A percentile compares a stretch with the other conserved stretches of the same genome.
Conservation (phyloP, 2,888 invertebrate genomes). For the Eilema depressum region DNA sequence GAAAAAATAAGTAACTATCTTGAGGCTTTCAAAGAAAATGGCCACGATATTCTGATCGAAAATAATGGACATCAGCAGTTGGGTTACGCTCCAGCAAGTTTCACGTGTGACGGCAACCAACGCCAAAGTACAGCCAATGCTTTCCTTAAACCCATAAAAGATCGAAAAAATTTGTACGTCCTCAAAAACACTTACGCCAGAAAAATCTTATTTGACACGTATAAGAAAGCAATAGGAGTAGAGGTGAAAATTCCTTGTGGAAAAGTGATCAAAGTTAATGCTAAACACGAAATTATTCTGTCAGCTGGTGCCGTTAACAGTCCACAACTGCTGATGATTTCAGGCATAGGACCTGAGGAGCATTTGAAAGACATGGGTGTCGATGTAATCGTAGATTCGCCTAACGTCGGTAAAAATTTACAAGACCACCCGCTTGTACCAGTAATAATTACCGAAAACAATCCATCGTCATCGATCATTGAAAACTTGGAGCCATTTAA, state of each 20-base stretch:
- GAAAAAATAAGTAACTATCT: conserved; percentile 67
- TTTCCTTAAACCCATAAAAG: conserved; percentile 60
- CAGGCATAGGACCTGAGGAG: conserved; percentile 67
- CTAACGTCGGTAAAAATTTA: conserved; percentile 66
- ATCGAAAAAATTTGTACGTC: conserved; percentile 63
- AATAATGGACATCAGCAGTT: conserved; percentile 61
- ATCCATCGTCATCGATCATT: conserved; percentile 33
- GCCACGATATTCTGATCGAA: conserved; percentile 59
- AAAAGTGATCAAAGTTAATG: conserved; percentile 43
- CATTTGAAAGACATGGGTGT: conserved; percentile 61
- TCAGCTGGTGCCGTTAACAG: conserved; percentile 68
- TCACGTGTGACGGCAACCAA: conserved; percentile 47
- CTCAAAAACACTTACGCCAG: conserved; percentile 61
- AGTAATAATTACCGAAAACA: conserved; percentile 52
- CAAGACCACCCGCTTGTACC: conserved; percentile 66
- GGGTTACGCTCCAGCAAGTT: conserved; percentile 59
- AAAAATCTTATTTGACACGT: conserved; percentile 58
- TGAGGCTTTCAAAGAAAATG: conserved; percentile 61
- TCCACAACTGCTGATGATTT: conserved; percentile 70
- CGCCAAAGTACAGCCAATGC: conserved; percentile 63
- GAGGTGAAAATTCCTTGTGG: conserved; percentile 54
- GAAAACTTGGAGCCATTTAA: conserved; percentile 53
- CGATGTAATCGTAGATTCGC: conserved; percentile 54
- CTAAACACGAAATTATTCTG: conserved; percentile 64
- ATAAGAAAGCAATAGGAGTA: conserved; percentile 58